Conservation (phyloP, 2,888 invertebrate species). For the Xestia rhomboidea region DNA sequence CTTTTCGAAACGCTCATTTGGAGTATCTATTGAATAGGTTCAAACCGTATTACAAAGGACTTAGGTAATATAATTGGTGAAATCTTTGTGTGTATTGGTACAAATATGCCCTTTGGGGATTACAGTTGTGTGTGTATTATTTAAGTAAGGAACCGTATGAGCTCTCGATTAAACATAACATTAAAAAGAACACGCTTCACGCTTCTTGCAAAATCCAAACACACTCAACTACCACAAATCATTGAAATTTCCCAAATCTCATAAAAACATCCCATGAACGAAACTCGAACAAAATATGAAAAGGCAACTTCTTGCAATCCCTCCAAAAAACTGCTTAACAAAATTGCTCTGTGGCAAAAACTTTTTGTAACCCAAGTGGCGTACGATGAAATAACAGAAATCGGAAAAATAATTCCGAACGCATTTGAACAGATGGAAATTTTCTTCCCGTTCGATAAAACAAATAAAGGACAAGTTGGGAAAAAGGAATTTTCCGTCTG, state of each 20-base stretch:
- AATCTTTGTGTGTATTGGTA: not conserved
- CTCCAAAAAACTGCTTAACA: constrained; percentile 51
- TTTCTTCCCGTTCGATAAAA: constrained; percentile 60
- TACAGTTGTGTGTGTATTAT: not conserved
- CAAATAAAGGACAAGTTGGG: constrained; percentile 65
- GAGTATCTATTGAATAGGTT: not conserved
- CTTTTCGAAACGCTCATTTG: not conserved
- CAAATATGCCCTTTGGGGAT: not conserved
- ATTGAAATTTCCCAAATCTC: constrained; percentile 31
- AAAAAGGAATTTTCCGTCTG: constrained; percentile 60
- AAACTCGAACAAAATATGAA: constrained; percentile 44
- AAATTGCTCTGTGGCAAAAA: constrained; percentile 56
- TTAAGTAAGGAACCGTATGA: not conserved
- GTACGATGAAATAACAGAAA: constrained; percentile 63
- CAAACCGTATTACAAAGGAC: not conserved
- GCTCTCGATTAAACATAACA: not conserved
- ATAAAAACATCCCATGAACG: constrained; percentile 34
- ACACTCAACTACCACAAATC: constrained; percentile 3
- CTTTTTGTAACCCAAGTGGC: constrained; percentile 59
- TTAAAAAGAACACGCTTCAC: not conserved
- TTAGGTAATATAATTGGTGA: not conserved
- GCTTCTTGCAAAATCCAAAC: constrained; percentile 8
- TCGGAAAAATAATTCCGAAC: constrained; percentile 60
- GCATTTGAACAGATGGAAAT: constrained; percentile 61
- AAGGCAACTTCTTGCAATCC: constrained; percentile 38